Conservation (phyloP, 92 coral and sea anemone species). For the Virgularia gustaviana region DNA sequence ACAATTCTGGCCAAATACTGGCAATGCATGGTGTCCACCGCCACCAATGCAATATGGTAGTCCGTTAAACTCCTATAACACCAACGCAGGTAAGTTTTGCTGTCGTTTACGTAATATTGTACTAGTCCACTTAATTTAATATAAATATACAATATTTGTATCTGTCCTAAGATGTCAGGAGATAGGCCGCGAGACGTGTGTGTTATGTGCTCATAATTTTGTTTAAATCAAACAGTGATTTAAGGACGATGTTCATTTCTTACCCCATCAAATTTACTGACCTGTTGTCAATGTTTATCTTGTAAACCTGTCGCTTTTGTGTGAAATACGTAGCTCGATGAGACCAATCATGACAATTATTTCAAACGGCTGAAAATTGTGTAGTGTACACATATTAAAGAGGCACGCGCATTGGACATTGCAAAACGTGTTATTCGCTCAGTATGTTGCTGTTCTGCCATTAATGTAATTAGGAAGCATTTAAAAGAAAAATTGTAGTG, state of each 20-base stretch:
- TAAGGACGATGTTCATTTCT: background rate
- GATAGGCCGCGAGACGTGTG: slow-evolving; percentile 23
- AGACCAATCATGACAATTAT: too few relatives aligned
- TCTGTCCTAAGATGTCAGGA: background rate
- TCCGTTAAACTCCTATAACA: slow-evolving; percentile 9
- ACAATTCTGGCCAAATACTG: slow-evolving; percentile 31
- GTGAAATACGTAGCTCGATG: too few relatives aligned
- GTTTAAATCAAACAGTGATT: slow-evolving; percentile 36
- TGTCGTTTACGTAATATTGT: background rate
- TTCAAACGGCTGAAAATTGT: too few relatives aligned
- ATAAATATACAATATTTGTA: background rate
- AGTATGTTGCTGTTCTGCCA: too few relatives aligned
- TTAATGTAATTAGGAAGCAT: slow-evolving; percentile 43
- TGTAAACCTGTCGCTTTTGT: background rate
- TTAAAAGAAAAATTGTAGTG: slow-evolving; percentile 35
- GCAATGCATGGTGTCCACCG: slow-evolving; percentile 27
- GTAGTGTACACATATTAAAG: too few relatives aligned
- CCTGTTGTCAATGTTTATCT: slow-evolving; percentile 17
- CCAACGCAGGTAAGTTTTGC: slow-evolving; percentile 19
- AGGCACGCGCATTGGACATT: too few relatives aligned
- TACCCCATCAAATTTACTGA: slow-evolving; percentile 15
- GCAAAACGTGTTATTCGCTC: too few relatives aligned
- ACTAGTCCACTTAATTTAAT: background rate
- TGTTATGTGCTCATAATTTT: slow-evolving; percentile 25
- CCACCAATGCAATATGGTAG: slow-evolving; percentile 32